These are phyloP conservation scores for Crotalus helleri DNA, from an alignment of 2,113 vertebrate genomes.

Conservation along the genomic window DNA sequence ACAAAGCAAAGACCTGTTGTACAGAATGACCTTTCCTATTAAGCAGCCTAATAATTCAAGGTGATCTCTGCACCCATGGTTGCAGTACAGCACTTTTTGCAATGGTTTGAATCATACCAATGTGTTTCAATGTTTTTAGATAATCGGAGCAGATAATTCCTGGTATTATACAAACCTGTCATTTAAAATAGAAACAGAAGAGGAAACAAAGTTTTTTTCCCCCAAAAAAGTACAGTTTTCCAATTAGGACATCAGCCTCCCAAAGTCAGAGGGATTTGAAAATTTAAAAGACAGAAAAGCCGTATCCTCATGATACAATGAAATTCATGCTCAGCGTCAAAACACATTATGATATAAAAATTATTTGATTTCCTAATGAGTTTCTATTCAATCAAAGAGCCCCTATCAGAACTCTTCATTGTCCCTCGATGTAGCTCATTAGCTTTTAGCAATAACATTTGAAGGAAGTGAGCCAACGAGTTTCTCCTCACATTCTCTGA, in stretches of 20 bases:
- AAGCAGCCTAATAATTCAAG: neutral
- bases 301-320: constrained; percentile 1
- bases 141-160: neutral
- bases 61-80: neutral
- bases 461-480: constrained; percentile 19
- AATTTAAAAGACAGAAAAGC: neutral
- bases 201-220: neutral
- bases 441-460: constrained; percentile 38
- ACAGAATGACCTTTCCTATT: neutral
- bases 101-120: neutral
- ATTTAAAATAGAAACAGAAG: neutral
- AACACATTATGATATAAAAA: constrained; percentile 38
- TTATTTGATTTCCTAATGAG: constrained; percentile 37
- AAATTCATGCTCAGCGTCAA: constrained; percentile 29
- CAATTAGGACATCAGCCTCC: neutral
- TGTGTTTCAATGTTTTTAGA: neutral
- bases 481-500: constrained; percentile 24
- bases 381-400: constrained; percentile 39
- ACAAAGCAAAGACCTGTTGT: neutral
- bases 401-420: constrained; percentile 41
- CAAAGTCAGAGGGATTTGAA: neutral
- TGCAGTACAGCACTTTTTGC: neutral
- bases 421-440: constrained; percentile 35
- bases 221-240: neutral
- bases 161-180: neutral